Percentiles rank a stretch among this genome's conserved stretches.
Conservation (phyloP, 1,140 invertebrate species). For the Micrasema longulum region DNA sequence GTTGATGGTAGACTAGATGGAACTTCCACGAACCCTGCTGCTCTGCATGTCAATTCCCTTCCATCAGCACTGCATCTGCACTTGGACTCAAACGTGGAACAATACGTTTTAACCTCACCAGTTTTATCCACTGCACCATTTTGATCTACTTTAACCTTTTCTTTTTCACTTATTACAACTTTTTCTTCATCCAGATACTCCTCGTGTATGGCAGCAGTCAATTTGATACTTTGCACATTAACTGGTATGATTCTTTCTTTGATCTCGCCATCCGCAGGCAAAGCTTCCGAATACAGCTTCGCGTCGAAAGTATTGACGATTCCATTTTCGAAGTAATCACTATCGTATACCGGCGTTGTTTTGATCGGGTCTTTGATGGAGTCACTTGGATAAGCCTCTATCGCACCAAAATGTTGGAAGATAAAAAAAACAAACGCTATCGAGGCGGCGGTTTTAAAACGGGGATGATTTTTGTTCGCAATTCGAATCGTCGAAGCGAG, state of each 20-base stretch:
- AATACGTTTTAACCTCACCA: conserved; percentile 51
- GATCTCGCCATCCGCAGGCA: conserved; percentile 33
- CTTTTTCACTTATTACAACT: conserved; percentile 22
- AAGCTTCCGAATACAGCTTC: conserved; percentile 22
- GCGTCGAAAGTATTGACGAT: conserved; percentile 32
- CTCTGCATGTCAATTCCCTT: conserved; percentile 60
- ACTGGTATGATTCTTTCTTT: conserved; percentile 35
- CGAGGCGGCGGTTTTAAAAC: conserved; percentile 3
- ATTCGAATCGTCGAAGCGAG: conserved; percentile 45
- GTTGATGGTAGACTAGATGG: conserved; percentile 59
- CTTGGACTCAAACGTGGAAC: conserved; percentile 58
- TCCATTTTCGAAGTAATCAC: conserved; percentile 49
- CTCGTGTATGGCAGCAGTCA: conserved; percentile 9
- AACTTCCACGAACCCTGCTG: conserved; percentile 59
- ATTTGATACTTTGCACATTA: conserved; percentile 13
- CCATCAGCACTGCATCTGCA: conserved; percentile 60
- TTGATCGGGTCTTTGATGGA: not conserved
- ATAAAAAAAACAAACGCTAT: not conserved
- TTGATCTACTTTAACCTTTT: conserved; percentile 11
- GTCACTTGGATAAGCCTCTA: not conserved
- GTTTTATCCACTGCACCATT: not conserved
- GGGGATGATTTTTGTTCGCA: conserved; percentile 15
- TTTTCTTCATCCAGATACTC: conserved; percentile 16
- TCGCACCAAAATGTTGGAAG: not conserved
- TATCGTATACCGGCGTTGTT: conserved; percentile 49